Evolutionary conservation across 2,797 vertebrate genomes (phyloP).

Genomic region (Melanotaenia nigrans): DNA sequence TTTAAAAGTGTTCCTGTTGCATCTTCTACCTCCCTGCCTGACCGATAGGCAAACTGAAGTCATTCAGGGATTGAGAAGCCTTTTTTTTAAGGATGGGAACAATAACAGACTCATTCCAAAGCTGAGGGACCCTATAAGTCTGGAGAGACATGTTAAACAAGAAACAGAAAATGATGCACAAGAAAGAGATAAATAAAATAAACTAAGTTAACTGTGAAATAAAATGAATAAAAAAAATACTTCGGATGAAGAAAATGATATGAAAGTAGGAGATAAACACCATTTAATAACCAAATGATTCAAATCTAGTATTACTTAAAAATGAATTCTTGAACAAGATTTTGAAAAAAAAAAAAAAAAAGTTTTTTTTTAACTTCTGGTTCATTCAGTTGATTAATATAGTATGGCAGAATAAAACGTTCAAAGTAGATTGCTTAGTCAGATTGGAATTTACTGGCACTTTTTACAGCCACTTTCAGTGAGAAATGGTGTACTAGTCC

Average conservation of each 20-base stretch:
- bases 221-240: background rate
- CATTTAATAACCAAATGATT: background rate
- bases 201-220: background rate
- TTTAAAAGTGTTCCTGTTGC: no score
- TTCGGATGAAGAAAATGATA: background rate
- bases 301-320: background rate
- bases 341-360: background rate
- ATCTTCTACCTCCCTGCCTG: no score
- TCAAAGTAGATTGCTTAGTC: background rate
- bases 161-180: background rate
- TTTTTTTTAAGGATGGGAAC: no score
- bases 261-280: background rate
- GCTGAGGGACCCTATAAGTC: no score
- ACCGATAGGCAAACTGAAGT: no score
- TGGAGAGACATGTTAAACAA: no score
- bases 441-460: background rate
- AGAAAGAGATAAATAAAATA: background rate
- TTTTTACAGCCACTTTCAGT: conserved; percentile 9
- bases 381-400: background rate
- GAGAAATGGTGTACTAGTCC: conserved; percentile 14
- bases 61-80: no score
- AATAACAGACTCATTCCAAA: no score
- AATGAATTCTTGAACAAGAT: background rate
- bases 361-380: background rate
- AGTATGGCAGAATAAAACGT: background rate